phyloP scores from a whole-genome alignment of 2,888 invertebrate genomes.

The Ophion ellenae region DNA sequence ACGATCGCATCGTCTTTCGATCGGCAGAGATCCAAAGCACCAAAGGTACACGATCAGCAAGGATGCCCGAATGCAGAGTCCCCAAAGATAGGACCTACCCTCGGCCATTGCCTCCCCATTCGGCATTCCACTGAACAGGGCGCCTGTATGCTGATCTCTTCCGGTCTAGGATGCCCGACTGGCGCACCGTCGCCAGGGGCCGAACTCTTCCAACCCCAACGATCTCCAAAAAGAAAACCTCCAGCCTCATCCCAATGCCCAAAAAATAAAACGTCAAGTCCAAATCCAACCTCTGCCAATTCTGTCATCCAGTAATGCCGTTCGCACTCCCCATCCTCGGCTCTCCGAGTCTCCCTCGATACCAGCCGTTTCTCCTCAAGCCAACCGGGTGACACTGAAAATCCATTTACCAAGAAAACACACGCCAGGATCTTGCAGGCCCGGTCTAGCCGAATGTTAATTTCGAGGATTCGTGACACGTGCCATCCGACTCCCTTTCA shows the following conservation, averaged over 20 bases:
- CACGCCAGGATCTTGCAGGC: conserved; percentile 29
- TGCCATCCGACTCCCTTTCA: conserved; percentile 70
- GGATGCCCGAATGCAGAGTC: neutral
- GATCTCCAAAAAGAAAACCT: neutral
- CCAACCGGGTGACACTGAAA: conserved; percentile 28
- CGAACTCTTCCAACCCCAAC: neutral
- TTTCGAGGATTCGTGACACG: conserved; percentile 72
- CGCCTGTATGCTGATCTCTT: conserved; percentile 51
- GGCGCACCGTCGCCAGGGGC: conserved; percentile 53
- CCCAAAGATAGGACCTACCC: neutral
- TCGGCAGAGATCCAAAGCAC: neutral
- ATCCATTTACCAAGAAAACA: conserved; percentile 51
- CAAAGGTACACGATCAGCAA: conserved; percentile 14
- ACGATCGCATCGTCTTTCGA: neutral
- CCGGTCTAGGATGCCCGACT: conserved; percentile 45
- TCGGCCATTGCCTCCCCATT: neutral
- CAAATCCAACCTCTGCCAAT: neutral
- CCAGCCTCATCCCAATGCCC: neutral
- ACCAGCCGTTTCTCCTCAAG: conserved; percentile 10
- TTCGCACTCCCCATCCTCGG: neutral
- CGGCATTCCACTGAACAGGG: neutral
- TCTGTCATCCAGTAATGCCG: neutral
- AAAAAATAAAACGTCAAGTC: neutral
- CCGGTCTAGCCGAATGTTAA: conserved; percentile 57
- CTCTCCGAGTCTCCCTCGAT: conserved; percentile 10